Evolutionary conservation across 2,888 invertebrate species (phyloP).

Genomic region (Galerucella calmariensis): DNA sequence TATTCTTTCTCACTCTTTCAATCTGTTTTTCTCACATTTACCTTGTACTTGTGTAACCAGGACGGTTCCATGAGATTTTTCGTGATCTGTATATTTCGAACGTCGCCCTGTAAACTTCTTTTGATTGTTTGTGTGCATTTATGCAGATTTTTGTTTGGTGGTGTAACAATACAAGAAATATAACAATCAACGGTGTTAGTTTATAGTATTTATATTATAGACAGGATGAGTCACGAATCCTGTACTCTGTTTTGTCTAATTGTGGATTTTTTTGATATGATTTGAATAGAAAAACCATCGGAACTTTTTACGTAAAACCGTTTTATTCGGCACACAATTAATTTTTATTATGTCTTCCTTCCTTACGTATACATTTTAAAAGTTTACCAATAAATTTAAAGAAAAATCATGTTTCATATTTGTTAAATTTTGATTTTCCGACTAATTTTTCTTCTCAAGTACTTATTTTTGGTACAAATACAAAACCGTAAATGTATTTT

Average conservation of each 20-base stretch:
- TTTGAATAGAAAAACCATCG: conserved; percentile 16
- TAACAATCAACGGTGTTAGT: conserved; percentile 20
- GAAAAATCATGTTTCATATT: too few species aligned
- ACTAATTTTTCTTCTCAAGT: background rate
- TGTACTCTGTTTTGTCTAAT: conserved; percentile 48
- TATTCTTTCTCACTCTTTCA: too few species aligned
- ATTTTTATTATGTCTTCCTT: too few species aligned
- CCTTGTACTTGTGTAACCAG: too few species aligned
- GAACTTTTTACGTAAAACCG: background rate
- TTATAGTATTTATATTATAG: conserved; percentile 1
- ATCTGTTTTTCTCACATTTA: too few species aligned
- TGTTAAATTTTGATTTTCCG: background rate
- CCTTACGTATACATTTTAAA: too few species aligned
- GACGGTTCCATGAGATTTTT: too few species aligned
- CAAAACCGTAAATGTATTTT: conserved; percentile 37
- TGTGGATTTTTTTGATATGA: conserved; percentile 33
- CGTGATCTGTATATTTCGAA: background rate
- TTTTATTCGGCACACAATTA: too few species aligned
- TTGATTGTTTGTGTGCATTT: background rate
- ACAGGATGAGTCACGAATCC: background rate
- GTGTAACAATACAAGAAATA: conserved; percentile 15
- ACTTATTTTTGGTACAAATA: background rate
- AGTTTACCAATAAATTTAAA: too few species aligned
- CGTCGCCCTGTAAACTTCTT: conserved; percentile 2
- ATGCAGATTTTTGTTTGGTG: conserved; percentile 1